Evolutionary conservation across 2,113 vertebrate genomes (phyloP), one percentile per base, ranked within the genome.

Genomic region (Notechis scutatus): DNA sequence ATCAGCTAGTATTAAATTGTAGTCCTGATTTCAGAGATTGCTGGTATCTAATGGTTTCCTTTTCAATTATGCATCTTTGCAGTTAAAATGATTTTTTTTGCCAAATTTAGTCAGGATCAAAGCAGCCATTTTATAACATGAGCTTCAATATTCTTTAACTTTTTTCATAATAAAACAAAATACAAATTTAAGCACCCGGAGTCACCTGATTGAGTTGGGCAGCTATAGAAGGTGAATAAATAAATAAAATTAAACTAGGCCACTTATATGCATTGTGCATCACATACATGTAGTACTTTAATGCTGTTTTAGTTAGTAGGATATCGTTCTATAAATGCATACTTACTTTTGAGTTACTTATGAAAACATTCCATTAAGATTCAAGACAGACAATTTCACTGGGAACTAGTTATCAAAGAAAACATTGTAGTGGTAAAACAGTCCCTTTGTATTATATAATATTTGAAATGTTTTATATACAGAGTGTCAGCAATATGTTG

Each of bases 1-100:
- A 92, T 88, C 4, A 2, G 10, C 54, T 10, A 18, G 52, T 52
- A 52, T 54, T 45, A 20, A 90, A 92, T 1, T 15, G 85, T 14
- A 92, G 23, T 10, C 6, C 89, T 59, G n/a, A 92, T 50, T 86
- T 87, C 34, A 91, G 57, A 90, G 57, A 92, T 12, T 18, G n/a
- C 18, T 92, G 39, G 24, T 26, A 55, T 24, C 1, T 39, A 26
- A 54, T 87, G 4, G 1, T 91, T n/a, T 91, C 7, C 69, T 90
- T 55, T 55, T 54, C 87, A 81, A 39, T 2, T 20, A 64, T 92
- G 91, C n/a, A 92, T 10, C 74, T 54, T 14, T 55, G 42, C 0
- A 64, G 39, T 54, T 92, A n/a, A 93, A 12, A 90, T n/a, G 45
- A 10, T 92, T 87, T 56, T 94, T 18, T 86, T 54, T 93, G 10